Evolutionary conservation across 2,113 vertebrate genomes (phyloP).

Genomic region (Acrocephalus arundinaceus): DNA sequence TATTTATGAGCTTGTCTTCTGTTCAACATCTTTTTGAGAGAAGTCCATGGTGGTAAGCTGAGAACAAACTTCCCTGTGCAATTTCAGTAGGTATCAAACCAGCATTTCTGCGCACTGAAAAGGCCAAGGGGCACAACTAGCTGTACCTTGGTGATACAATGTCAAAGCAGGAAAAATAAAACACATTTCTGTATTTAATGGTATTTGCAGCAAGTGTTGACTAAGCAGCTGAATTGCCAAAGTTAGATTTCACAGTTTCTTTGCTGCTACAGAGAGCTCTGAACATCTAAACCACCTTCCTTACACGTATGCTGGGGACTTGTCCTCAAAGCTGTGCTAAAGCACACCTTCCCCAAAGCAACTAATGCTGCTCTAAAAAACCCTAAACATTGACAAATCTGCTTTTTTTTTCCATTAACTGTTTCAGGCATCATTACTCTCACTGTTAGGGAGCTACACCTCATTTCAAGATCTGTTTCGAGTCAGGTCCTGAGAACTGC

Average conservation of each 20-base stretch:
- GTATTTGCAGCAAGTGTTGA: not conserved
- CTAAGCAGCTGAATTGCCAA: not conserved
- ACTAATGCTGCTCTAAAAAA: not conserved
- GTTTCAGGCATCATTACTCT: not conserved
- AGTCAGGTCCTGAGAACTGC: not conserved
- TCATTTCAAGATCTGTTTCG: not conserved
- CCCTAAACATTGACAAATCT: not conserved
- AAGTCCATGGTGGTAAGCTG: rapidly evolving
- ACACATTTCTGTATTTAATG: not conserved
- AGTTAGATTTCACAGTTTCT: not conserved
- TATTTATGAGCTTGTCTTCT: not conserved
- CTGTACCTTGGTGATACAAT: not conserved
- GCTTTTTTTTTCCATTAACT: not conserved
- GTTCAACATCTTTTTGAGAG: not conserved
- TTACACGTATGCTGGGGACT: not conserved
- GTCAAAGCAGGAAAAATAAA: not conserved
- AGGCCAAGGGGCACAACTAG: not conserved
- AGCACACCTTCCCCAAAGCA: not conserved
- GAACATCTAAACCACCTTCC: not conserved
- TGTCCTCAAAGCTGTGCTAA: not conserved
- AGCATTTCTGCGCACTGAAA: not conserved
- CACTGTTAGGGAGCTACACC: not conserved
- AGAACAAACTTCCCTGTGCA: not conserved
- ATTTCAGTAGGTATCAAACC: not conserved
- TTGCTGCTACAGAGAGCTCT: not conserved